These are phyloP conservation scores for Trichoplusia ni DNA, from an alignment of 1,140 invertebrate species.

Conservation along the genomic window DNA sequence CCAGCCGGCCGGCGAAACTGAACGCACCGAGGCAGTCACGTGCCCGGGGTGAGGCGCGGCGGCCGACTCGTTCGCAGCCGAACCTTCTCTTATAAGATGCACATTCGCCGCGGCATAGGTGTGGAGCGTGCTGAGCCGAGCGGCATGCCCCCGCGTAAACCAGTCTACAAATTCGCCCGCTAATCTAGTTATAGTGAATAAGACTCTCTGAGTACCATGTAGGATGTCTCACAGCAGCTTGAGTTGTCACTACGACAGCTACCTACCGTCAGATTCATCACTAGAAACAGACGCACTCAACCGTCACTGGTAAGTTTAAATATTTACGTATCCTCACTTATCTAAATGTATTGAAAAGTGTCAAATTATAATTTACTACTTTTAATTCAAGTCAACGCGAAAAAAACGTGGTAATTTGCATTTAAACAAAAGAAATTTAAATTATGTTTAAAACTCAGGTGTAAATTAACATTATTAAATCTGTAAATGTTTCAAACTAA, in stretches of 20 bases:
- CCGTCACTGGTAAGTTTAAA: slow-evolving; percentile 70
- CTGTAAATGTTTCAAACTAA: too few species aligned
- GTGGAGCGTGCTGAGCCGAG: slow-evolving; percentile 67
- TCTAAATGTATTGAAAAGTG: too few species aligned
- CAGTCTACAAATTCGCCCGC: slow-evolving; percentile 45
- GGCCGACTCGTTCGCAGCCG: slow-evolving; percentile 67
- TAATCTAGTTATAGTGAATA: slow-evolving; percentile 57
- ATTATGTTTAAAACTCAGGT: too few species aligned
- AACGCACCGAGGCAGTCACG: slow-evolving; percentile 71
- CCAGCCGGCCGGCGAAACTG: slow-evolving; percentile 69
- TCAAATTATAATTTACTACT: too few species aligned
- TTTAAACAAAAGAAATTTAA: too few species aligned
- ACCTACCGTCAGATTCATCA: slow-evolving; percentile 73
- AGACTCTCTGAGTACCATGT: slow-evolving; percentile 70
- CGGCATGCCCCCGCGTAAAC: slow-evolving; percentile 67
- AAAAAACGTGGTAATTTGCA: too few species aligned
- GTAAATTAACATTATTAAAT: too few species aligned
- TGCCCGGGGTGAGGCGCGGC: slow-evolving; percentile 78
- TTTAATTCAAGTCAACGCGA: too few species aligned
- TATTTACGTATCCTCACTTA: neutral
- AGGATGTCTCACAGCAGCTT: slow-evolving; percentile 80
- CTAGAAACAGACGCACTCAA: slow-evolving; percentile 77
- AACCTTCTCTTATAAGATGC: slow-evolving; percentile 79
- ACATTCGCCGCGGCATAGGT: slow-evolving; percentile 73
- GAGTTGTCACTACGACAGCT: slow-evolving; percentile 77